Conservation (phyloP, 2,113 vertebrate genomes). For the Pitta sordida region DNA sequence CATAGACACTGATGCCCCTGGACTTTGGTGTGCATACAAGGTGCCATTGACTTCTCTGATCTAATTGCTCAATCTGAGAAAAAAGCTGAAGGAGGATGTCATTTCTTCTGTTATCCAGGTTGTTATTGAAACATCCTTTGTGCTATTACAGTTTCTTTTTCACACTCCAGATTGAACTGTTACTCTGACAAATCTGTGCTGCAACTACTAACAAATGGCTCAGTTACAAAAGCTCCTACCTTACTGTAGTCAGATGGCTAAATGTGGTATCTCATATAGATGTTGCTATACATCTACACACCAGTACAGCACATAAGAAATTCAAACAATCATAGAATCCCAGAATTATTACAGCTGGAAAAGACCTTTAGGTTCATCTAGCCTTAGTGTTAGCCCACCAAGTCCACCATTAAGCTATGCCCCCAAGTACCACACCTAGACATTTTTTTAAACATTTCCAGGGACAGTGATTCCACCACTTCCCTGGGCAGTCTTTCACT, state of each 20-base stretch:
- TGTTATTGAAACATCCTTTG: neutral
- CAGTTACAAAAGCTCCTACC: neutral
- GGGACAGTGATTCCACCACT: neutral
- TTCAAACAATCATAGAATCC: neutral
- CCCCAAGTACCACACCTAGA: neutral
- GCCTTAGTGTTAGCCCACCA: neutral
- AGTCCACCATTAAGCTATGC: neutral
- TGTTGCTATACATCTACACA: neutral
- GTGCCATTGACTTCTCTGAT: neutral
- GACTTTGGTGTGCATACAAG: neutral
- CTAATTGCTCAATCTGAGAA: neutral
- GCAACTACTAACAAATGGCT: neutral
- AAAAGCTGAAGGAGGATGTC: neutral
- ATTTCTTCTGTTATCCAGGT: neutral
- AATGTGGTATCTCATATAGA: neutral
- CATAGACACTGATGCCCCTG: neutral
- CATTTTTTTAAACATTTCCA: neutral
- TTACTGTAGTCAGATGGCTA: neutral
- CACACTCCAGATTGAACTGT: neutral
- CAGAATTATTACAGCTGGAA: neutral
- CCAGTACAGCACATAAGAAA: neutral
- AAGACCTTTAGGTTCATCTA: fast-evolving
- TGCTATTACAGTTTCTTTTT: neutral
- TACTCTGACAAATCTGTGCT: neutral
- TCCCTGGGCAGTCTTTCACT: neutral